Conservation (phyloP, 2,113 vertebrate species). For the Odontophorus gujanensis region DNA sequence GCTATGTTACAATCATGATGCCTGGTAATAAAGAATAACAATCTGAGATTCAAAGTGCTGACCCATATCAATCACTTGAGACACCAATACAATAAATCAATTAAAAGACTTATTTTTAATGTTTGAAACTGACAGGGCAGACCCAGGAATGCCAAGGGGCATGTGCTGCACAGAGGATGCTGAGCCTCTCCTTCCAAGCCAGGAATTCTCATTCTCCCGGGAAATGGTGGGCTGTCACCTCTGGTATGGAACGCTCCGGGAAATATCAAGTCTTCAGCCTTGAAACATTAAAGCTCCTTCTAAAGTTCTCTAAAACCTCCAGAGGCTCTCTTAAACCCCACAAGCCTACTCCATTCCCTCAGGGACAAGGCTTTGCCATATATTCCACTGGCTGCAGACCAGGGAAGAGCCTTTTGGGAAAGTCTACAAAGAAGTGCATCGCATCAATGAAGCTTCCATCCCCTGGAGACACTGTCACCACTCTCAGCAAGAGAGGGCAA, state of each 20-base stretch:
- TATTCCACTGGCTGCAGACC: neutral
- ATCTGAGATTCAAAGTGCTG: slow-evolving; percentile 64
- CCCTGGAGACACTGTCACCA: neutral
- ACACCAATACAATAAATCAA: slow-evolving; percentile 50
- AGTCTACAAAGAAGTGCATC: neutral
- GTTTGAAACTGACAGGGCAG: neutral
- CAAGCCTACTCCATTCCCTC: neutral
- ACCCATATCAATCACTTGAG: slow-evolving; percentile 44
- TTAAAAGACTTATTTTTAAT: slow-evolving; percentile 10
- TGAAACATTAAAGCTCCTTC: neutral
- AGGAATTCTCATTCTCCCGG: neutral
- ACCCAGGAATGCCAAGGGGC: neutral
- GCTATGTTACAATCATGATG: slow-evolving; percentile 72
- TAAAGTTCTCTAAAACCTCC: neutral
- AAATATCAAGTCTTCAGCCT: neutral
- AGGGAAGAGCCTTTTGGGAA: neutral
- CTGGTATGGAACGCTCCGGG: neutral
- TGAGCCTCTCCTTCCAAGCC: neutral
- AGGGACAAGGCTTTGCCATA: neutral
- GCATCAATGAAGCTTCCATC: neutral
- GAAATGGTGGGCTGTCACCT: neutral
- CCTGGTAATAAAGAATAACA: slow-evolving; percentile 53
- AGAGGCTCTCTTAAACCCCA: neutral
- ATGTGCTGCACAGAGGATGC: fast-evolving
- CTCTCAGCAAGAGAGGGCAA: neutral